Base-by-base conservation (phyloP, 2,888 invertebrate species). In the Aethes cnicana region DNA sequence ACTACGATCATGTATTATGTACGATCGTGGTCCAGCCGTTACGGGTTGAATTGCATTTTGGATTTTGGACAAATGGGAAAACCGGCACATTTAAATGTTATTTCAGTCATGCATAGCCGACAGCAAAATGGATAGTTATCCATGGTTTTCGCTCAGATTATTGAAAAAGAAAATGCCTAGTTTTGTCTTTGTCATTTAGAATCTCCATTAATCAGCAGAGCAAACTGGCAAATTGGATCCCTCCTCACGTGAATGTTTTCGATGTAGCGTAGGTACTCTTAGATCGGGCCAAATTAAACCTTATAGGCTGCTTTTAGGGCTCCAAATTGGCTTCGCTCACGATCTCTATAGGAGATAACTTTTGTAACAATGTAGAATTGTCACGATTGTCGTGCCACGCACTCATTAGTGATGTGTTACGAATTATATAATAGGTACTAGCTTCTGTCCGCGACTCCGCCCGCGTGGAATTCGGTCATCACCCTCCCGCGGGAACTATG, bases 361-460 rank as follows among this genome's bases (percentile, higher is more conserved):
- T 43, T 26, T 43, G 30, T 52, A 20, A 44, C 30, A 46, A 46
- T 37, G 50, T 26, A 8, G 14, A 7, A 11, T 11, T 14, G 46
- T 52, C 52, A 52, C 52, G 52, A 46, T 37, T 33, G 26, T 52
- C 52, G 46, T 52, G 52, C 44, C 21, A 46, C 52, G 46, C 52
- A 46, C 32, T 46, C 44, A 33, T 46, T 52, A 46, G 37, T 46
- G 25, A 37, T 8, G 39, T 16, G 8, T 37, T 39, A 39, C 25
- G 18, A 52, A 52, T 32, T 52, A 21, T 36, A 36, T n/a, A n/a
- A n/a, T n/a, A n/a, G n/a, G n/a, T n/a, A n/a, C n/a, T n/a, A n/a
- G n/a, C n/a, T n/a, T n/a, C n/a, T n/a, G n/a, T n/a, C n/a, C n/a
- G n/a, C n/a, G n/a, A n/a, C n/a, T n/a, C n/a, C n/a, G n/a, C n/a